Conservation (phyloP, 2,113 vertebrate species). For the Amblyornis subalaris region DNA sequence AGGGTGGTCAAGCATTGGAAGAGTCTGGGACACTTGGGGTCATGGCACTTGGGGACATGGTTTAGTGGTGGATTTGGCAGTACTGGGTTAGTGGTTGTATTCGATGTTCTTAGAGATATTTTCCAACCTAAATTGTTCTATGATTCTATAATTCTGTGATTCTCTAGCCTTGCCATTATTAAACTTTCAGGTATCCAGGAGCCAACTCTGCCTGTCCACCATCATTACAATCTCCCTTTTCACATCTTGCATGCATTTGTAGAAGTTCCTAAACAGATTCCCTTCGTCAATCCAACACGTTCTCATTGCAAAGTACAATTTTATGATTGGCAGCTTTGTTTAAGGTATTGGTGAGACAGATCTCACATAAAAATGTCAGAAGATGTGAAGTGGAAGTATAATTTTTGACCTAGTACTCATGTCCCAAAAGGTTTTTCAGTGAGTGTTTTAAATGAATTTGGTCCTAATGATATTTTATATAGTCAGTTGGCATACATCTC, state of each 20-base stretch:
- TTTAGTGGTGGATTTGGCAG: not conserved
- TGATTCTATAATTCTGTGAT: not conserved
- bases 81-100: not conserved
- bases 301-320: not conserved
- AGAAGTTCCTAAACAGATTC: not conserved
- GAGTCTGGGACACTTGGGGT: too few species aligned
- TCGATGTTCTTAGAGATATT: fast-evolving
- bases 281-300: not conserved
- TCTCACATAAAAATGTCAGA: not conserved
- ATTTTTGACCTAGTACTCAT: not conserved
- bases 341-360: not conserved
- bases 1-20: not conserved
- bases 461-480: not conserved
- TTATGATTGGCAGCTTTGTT: not conserved
- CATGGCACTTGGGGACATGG: too few species aligned
- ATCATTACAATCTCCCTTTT: not conserved
- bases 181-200: not conserved
- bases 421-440: not conserved
- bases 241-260: not conserved
- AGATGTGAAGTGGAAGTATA: not conserved
- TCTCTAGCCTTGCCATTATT: not conserved
- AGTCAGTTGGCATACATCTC: not conserved
- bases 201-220: not conserved
- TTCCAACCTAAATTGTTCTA: not conserved
- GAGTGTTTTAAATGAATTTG: not conserved